Evolutionary conservation across 2,797 vertebrate species (phyloP), one percentile per base, ranked within the genome.

Genomic region (Acanthurus leucopareius): DNA sequence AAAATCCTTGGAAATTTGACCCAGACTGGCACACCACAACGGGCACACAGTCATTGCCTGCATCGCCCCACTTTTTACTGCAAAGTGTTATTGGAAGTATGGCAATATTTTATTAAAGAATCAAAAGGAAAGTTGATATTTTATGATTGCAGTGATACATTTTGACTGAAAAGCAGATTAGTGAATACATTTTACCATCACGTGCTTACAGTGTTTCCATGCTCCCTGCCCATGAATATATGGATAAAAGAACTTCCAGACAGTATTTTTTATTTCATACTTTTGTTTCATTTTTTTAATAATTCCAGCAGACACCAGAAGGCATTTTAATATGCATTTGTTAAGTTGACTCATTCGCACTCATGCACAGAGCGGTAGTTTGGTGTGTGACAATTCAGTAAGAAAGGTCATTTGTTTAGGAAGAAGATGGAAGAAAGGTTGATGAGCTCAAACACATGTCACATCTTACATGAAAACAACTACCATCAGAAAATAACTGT

Each of bases 1-100:
- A 45, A 72, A 38, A 28, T 73, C 54, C 9, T 16, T 60, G 20
- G 57, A 71, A 77, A 83, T 57, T 38, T 54, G 45, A 80, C 7
- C 20, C 53, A 77, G 32, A 42, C 60, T 42, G 19, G 32, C 48
- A 53, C 40, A 65, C 22, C 28, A 62, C 49, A 47, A 60, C 44
- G 59, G 67, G 45, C 47, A 25, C 35, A 57, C 35, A 72, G 16
- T 65, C 69, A 67, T 57, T 69, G 51, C 54, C 53, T 49, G 10
- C 32, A 59, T 6, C 5, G 13, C 66, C 22, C 71, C 19, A n/a
- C 48, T 53, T 63, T 77, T 68, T 17, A 75, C 35, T 54, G 25
- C 42, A 75, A 28, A 52, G 32, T 57, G 25, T 52, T 16, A 10
- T 61, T 51, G 59, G 20, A 71, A 54, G 40, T 45, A 8, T 10